Percentiles rank a stretch among this genome's conserved stretches.
Evolutionary conservation across 2,888 invertebrate species (phyloP).

Genomic region (Dryococelus australis): DNA sequence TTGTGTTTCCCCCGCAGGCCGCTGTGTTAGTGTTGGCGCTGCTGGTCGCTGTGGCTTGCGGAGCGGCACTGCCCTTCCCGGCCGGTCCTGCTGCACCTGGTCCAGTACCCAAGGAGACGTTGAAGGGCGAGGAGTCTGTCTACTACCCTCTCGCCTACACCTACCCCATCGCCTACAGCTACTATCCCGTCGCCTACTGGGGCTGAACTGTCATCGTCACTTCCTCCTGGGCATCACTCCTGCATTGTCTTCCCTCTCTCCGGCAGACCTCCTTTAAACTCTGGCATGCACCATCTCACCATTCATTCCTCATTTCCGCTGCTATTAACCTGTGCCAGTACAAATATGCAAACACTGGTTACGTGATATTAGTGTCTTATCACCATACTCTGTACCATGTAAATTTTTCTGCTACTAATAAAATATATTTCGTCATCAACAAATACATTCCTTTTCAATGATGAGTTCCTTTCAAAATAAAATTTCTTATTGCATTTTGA

Average conservation of each 20-base stretch:
- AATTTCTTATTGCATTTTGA: no score
- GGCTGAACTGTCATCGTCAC: not conserved
- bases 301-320: no score
- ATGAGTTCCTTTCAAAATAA: no score
- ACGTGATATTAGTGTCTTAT: no score
- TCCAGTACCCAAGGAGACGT: not conserved
- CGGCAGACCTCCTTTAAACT: not conserved
- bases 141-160: slow-evolving; percentile 22
- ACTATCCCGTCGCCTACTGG: slow-evolving; percentile 21
- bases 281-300: not conserved
- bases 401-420: no score
- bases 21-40: not conserved
- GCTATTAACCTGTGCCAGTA: no score
- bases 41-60: not conserved
- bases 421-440: no score
- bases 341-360: no score
- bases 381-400: no score
- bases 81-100: not conserved
- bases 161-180: not conserved
- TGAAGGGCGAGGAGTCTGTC: not conserved
- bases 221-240: not conserved
- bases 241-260: slow-evolving; percentile 19
- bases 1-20: not conserved
- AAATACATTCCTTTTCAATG: no score
- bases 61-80: not conserved